Percentiles rank a stretch among this genome's conserved stretches.
Evolutionary conservation across 2,797 vertebrate species (phyloP).

Genomic region (Enteromius anoplus): DNA sequence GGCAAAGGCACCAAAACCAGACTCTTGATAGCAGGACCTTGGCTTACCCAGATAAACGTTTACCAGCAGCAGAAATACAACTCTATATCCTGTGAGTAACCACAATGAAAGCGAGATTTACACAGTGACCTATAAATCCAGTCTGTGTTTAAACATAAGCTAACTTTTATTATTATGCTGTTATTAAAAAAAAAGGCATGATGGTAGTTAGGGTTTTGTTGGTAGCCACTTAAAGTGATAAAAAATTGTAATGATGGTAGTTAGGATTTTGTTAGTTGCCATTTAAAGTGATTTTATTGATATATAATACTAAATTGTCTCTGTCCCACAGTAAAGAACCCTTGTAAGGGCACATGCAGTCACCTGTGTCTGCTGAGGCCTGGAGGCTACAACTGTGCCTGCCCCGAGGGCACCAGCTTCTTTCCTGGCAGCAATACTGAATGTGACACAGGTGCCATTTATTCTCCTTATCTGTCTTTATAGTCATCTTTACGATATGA

Average conservation of each 20-base stretch:
- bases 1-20: slow-evolving; percentile 89
- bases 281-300: neutral
- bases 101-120: neutral
- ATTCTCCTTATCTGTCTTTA: slow-evolving; percentile 20
- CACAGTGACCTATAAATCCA: neutral
- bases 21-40: slow-evolving; percentile 91
- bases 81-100: slow-evolving; percentile 81
- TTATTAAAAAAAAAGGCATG: neutral
- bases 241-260: neutral
- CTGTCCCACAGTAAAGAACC: slow-evolving; percentile 81
- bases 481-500: slow-evolving; percentile 17
- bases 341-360: slow-evolving; percentile 93
- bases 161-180: neutral
- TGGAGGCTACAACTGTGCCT: slow-evolving; percentile 90
- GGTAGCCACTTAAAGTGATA: neutral
- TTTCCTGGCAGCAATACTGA: slow-evolving; percentile 78
- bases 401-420: slow-evolving; percentile 87
- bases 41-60: slow-evolving; percentile 95
- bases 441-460: slow-evolving; percentile 90
- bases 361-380: slow-evolving; percentile 95
- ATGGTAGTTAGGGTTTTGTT: neutral
- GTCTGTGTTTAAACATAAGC: neutral
- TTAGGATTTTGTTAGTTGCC: neutral
- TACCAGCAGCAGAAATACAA: slow-evolving; percentile 94
- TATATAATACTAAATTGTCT: neutral